Conservation (phyloP, 2,113 vertebrate species). For the Gasterosteus aculeatus region DNA sequence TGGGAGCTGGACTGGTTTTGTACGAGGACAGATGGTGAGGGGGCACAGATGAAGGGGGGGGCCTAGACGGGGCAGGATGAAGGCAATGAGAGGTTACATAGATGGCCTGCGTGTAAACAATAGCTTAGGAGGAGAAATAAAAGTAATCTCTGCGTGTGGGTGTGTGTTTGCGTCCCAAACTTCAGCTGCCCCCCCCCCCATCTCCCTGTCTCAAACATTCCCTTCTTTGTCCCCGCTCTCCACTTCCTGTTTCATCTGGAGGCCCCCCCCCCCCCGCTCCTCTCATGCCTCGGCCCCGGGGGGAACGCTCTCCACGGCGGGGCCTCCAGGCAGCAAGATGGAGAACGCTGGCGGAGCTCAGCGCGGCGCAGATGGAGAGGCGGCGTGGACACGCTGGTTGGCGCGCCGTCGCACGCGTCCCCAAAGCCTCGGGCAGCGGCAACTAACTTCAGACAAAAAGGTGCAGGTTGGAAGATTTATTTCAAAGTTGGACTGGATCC, state of each 20-base stretch:
- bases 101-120: constrained; percentile 28
- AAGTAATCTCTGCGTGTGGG: constrained; percentile 24
- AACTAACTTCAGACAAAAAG: constrained; percentile 1
- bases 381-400: background rate
- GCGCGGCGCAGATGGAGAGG: constrained; percentile 31
- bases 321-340: constrained; percentile 38
- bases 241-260: constrained; percentile 85
- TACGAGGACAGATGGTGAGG: constrained; percentile 54
- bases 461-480: constrained; percentile 21
- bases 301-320: constrained; percentile 67
- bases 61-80: constrained; percentile 44
- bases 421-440: constrained; percentile 32
- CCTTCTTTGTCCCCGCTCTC: constrained; percentile 78
- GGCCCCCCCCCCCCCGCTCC: too few relatives aligned
- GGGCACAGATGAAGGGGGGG: constrained; percentile 13
- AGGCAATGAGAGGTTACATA: background rate
- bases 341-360: constrained; percentile 40
- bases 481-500: constrained; percentile 16
- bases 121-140: constrained; percentile 19
- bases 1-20: background rate
- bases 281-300: constrained; percentile 75
- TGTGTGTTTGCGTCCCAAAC: constrained; percentile 27
- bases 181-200: constrained; percentile 31
- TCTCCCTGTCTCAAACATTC: constrained; percentile 66
- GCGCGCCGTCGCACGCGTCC: constrained; percentile 15